A percentile compares a stretch with the other conserved stretches of the same genome.
Evolutionary conservation across 2,888 invertebrate genomes (phyloP).

Genomic region (Acrocera orbiculus): DNA sequence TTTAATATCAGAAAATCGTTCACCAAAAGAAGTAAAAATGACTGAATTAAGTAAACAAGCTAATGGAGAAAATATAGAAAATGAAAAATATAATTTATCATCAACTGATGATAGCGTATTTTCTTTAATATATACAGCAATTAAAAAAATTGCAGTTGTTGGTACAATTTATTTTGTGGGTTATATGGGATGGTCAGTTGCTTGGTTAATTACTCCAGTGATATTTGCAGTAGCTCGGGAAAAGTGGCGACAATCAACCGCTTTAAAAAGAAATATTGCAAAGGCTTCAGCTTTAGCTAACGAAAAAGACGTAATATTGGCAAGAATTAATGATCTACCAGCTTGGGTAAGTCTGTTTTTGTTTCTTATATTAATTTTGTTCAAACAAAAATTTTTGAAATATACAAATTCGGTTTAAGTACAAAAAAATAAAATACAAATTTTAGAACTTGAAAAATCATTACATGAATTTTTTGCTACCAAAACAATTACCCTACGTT

Average conservation of each 20-base stretch:
- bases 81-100: conserved; percentile 1
- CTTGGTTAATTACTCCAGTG: conserved; percentile 70
- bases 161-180: conserved; percentile 63
- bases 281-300: conserved; percentile 59
- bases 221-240: conserved; percentile 62
- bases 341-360: conserved; percentile 86
- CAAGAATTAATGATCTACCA: conserved; percentile 76
- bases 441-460: too few relatives aligned
- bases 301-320: conserved; percentile 75
- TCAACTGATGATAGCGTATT: conserved; percentile 33
- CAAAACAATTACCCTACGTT: too few relatives aligned
- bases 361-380: too few relatives aligned
- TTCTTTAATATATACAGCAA: conserved; percentile 41
- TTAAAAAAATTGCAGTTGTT: conserved; percentile 53
- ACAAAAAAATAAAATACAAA: too few relatives aligned
- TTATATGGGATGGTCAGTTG: conserved; percentile 61
- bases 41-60: conserved; percentile 8
- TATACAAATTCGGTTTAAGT: too few relatives aligned
- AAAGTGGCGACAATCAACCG: conserved; percentile 58
- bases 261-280: conserved; percentile 53
- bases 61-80: background rate
- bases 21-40: conserved; percentile 3
- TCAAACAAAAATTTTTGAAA: too few relatives aligned
- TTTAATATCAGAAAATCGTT: background rate
- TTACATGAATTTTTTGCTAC: too few relatives aligned